Evolutionary conservation across 1,140 invertebrate genomes (phyloP), one percentile per base, ranked within the genome.

Genomic region (Microplitis mediator): DNA sequence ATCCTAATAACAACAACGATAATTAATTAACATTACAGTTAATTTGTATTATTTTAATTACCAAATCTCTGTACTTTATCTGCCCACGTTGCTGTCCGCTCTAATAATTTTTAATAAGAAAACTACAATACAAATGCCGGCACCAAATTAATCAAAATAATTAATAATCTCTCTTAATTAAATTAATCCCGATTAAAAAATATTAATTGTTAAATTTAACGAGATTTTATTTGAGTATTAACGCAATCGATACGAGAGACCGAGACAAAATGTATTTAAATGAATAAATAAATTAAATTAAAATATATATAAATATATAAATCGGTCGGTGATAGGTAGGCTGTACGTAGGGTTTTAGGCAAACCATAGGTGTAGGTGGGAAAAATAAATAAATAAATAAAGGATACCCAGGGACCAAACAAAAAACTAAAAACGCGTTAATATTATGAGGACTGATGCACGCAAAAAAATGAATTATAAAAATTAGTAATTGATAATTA

Each of bases 371-470:
- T 63, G 39, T 45, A 45, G 39, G 39, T 45, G 39, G 8, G 8
- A 6, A 45, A 45, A 45, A n/a, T n/a, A n/a, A 60, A 52, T 78
- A 74, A 71, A 65, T 74, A 66, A 72, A 78, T 74, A 35, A 75
- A 80, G 67, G 78, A 71, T 78, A 75, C 79, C 82, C 77, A 85
- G 85, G 85, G 85, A 86, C 82, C 83, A 84, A 86, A 45, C 39
- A 6, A 11, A 45, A 45, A 70, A 82, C 69, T 54, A 80, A 75
- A 81, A 75, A 75, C 75, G 75, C 81, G 80, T 72, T 74, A 54
- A 39, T 36, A 9, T 73, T 65, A 64, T 61, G 23, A 82, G 82
- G 78, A 84, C 81, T 85, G 80, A 83, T 79, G n/a, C n/a, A n/a
- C n/a, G n/a, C n/a, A n/a, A n/a, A n/a, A n/a, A n/a, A n/a, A n/a